These are phyloP conservation scores for Thamnophis sirtalis DNA, from an alignment of 2,113 vertebrate species.

Conservation along the genomic window DNA sequence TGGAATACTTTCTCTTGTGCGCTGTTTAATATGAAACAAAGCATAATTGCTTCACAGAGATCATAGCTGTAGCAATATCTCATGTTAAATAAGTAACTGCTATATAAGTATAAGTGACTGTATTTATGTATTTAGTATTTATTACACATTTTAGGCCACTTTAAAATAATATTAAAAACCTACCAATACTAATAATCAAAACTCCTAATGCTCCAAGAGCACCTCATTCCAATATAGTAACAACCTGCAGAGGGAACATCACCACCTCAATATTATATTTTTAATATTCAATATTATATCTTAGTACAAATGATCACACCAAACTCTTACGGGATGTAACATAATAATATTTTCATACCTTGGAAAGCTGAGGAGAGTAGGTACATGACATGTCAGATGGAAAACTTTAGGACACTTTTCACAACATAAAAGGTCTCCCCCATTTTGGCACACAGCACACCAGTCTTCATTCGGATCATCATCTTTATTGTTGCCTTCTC, in stretches of 20 bases:
- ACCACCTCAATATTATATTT: not conserved
- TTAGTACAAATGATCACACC: not conserved
- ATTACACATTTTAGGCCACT: not conserved
- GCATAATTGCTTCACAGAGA: not conserved
- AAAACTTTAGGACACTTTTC: conserved; percentile 98
- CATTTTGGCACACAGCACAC: conserved; percentile 97
- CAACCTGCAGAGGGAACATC: not conserved
- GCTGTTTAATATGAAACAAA: not conserved
- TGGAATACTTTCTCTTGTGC: not conserved
- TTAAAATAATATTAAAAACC: not conserved
- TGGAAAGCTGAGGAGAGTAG: conserved; percentile 86
- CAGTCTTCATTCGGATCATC: conserved; percentile 98
- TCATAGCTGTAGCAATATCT: not conserved
- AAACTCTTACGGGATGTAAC: not conserved
- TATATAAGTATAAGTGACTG: not conserved
- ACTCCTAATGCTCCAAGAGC: not conserved
- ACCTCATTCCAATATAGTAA: not conserved
- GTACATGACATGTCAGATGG: conserved; percentile 96
- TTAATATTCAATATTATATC: not conserved
- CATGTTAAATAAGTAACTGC: not conserved
- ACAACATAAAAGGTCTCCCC: conserved; percentile 92
- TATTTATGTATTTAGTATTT: not conserved
- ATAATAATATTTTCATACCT: conserved; percentile 67
- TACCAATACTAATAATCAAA: not conserved
- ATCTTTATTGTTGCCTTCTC: conserved; percentile 78